Base-by-base conservation (phyloP, 2,888 invertebrate species). In the Cantharis rustica region DNA sequence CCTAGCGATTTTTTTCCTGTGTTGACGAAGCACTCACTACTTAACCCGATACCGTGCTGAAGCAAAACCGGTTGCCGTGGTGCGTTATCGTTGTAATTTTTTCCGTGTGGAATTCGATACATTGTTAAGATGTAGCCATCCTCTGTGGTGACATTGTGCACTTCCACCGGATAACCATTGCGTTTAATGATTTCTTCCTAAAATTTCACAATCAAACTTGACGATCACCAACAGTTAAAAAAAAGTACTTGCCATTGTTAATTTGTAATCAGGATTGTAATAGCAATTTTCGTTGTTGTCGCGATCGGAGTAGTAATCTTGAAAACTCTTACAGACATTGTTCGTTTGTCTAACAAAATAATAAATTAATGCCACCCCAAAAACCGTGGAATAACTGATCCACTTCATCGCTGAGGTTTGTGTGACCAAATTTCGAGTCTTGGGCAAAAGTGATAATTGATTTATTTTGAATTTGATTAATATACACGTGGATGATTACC, bases 251-350 rank as follows among this genome's bases (percentile, higher is more conserved):
- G 87, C 87, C 66, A 84, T 85, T 78, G 83, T 81, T 73, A 80
- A 81, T 68, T 85, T 85, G 16, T 86, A 86, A 15, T 86, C 83
- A 16, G 85, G 80, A 80, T 88, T 86, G 75, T 86, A 87, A 84
- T 86, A 88, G 80, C 88, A 88, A 64, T 85, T 87, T 61, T 85
- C 80, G 78, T 87, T 88, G 71, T 84, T 83, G 71, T 84, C 83
- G 5, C 77, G 71, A 31, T 87, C 81, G 2, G 85, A 84, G 75
- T 86, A 84, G 79, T 88, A 88, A 81, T 87, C 87, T 72, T 84
- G 79, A 72, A 85, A 85, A 10, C 85, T 86, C 13, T 85, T 85
- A 79, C 88, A 88, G 73, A 87, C 87, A 81, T 88, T 88, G 75
- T 72, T 76, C 1, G 31, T 20, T 47, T 26, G 68, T 13, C 16